Base-by-base conservation (phyloP, 2,113 vertebrate species). In the Cololabis saira region DNA sequence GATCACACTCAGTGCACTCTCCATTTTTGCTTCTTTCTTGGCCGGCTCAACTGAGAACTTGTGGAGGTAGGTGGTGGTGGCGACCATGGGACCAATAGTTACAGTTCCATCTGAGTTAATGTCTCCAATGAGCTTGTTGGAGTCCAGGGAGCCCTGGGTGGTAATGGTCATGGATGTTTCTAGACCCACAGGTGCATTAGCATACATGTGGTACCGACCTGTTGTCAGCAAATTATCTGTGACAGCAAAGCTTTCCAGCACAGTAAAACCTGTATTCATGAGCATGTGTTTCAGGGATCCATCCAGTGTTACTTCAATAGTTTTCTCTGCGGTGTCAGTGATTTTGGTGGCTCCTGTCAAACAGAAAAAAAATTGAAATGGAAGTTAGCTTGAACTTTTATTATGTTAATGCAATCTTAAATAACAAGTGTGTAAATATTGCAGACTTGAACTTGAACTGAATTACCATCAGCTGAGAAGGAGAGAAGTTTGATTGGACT, bases 391-490 rank as follows among this genome's bases (percentile, higher is more conserved):
- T 69, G 0, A 40, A 14, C 0, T 6, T 21, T 7, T 15, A 18
- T 30, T 12, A 16, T 13, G 0, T 43, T 51, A 80, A 12, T 50
- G 5, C n/a, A 24, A 8, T 16, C 17, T 57, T 56, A 40, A 12
- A 55, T 2, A 37, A 63, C 1, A 70, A 18, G 59, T 21, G 0
- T 22, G 37, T 16, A 33, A n/a, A 4, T 67, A 0, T 18, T 50
- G 47, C 48, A 43, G 11, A 48, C 76, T 15, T n/a, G n/a, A n/a
- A 66, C 24, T 27, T 37, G 53, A 58, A 5, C 48, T 30, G 12
- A 51, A 49, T 94, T 90, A 98, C 96, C 96, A 79, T 94, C 92
- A 48, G 95, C 40, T 17, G 76, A 93, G 76, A 95, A 98, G 65
- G 95, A 94, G 18, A 98, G 85, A 50, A 95, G 74, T 27, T 94